Percentiles rank a stretch among this genome's conserved stretches.
phyloP scores from a whole-genome alignment of 2,888 invertebrate genomes.

The Lymantria monacha region DNA sequence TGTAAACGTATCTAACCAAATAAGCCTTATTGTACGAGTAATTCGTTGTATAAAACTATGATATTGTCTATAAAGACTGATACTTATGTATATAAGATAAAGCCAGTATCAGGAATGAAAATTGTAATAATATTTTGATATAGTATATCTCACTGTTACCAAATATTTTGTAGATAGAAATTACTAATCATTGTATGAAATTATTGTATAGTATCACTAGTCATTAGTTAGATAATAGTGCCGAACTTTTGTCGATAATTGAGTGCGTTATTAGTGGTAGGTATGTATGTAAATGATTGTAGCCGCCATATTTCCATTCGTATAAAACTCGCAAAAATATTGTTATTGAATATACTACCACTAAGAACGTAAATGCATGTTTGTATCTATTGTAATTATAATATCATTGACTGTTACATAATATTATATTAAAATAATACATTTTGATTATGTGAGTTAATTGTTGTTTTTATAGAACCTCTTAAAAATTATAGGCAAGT shows the following conservation, averaged over 20 bases:
- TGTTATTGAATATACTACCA: conserved; percentile 27
- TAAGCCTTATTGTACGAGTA: conserved; percentile 57
- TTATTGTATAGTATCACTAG: conserved; percentile 74
- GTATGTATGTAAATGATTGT: conserved; percentile 20
- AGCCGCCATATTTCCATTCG: conserved; percentile 8
- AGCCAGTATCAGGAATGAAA: conserved; percentile 68
- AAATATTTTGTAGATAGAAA: conserved; percentile 77
- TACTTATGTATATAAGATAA: conserved; percentile 60
- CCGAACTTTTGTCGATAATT: conserved; percentile 54
- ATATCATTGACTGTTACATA: conserved; percentile 66
- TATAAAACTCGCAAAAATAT: conserved; percentile 12
- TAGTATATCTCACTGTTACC: conserved; percentile 80
- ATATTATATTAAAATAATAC: conserved; percentile 60
- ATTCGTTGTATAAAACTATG: conserved; percentile 44
- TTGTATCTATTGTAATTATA: conserved; percentile 43
- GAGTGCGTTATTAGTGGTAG: conserved; percentile 43
- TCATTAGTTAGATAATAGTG: conserved; percentile 71
- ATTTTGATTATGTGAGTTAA: conserved; percentile 42
- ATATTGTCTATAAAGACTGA: conserved; percentile 73
- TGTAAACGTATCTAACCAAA: conserved; percentile 52
- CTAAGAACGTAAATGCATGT: conserved; percentile 39
- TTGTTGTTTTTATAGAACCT: conserved; percentile 26
- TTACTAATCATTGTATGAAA: conserved; percentile 55
- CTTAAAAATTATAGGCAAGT: conserved; percentile 7
- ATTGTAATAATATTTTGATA: conserved; percentile 73